Evolutionary conservation across 2,888 invertebrate species (phyloP).

Genomic region (Hyposoter dolosus): DNA sequence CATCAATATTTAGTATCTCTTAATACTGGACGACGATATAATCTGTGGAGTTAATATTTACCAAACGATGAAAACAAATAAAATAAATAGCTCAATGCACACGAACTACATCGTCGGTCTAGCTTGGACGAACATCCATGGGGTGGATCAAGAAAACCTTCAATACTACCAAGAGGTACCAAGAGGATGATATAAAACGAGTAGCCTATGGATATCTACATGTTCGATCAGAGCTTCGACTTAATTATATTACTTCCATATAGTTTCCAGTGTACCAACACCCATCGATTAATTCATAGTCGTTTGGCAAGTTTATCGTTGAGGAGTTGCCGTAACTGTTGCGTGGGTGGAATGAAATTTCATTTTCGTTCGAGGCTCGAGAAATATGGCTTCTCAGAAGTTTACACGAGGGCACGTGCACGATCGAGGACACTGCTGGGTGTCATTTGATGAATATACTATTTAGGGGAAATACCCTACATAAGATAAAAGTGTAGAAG

Average conservation of each 20-base stretch:
- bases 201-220: slow-evolving; percentile 1
- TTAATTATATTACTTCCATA: slow-evolving; percentile 32
- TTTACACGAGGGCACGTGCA: background rate
- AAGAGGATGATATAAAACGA: background rate
- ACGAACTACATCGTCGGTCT: background rate
- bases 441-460: slow-evolving; percentile 30
- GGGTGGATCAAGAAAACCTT: background rate
- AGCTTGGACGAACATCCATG: no score
- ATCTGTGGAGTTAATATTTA: background rate
- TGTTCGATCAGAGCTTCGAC: slow-evolving; percentile 29
- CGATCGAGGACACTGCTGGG: background rate
- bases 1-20: no score
- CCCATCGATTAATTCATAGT: slow-evolving; percentile 32
- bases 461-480: slow-evolving; percentile 12
- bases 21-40: no score
- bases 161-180: background rate
- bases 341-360: slow-evolving; percentile 7
- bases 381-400: slow-evolving; percentile 27
- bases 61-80: background rate
- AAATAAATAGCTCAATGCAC: background rate
- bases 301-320: slow-evolving; percentile 11
- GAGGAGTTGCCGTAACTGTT: background rate
- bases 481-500: background rate
- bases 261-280: slow-evolving; percentile 4
- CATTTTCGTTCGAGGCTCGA: slow-evolving; percentile 35